Evolutionary conservation across 2,888 invertebrate species (phyloP).

Genomic region (Chymomyza fuscimana): DNA sequence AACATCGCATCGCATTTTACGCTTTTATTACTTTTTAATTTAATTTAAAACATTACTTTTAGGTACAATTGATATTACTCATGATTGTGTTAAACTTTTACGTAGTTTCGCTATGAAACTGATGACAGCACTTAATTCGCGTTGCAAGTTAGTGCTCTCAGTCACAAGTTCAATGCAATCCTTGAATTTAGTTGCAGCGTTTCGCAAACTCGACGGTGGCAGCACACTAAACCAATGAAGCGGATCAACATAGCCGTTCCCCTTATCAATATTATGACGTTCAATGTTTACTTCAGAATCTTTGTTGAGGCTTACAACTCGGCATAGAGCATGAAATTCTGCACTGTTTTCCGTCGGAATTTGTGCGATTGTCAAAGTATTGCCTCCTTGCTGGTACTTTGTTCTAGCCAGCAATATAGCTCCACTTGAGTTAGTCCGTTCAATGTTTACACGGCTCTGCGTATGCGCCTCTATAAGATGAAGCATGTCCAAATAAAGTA

Average conservation of each 20-base stretch:
- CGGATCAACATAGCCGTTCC: conserved; percentile 82
- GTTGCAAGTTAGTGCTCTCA: conserved; percentile 86
- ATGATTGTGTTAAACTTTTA: not conserved
- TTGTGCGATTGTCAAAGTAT: conserved; percentile 85
- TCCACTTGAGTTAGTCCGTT: conserved; percentile 85
- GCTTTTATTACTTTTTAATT: not conserved
- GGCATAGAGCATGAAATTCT: conserved; percentile 80
- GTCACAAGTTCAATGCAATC: conserved; percentile 84
- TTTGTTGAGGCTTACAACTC: conserved; percentile 78
- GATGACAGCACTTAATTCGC: conserved; percentile 80
- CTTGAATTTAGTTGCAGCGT: conserved; percentile 87
- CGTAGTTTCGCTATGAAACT: conserved; percentile 42
- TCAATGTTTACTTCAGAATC: conserved; percentile 77
- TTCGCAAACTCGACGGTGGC: conserved; percentile 88
- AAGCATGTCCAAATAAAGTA: conserved; percentile 85
- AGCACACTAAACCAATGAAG: conserved; percentile 93
- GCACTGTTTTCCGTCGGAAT: conserved; percentile 83
- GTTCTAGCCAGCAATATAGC: conserved; percentile 84
- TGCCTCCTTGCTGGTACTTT: conserved; percentile 89
- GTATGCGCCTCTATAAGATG: conserved; percentile 88
- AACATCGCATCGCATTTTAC: not conserved
- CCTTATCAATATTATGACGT: conserved; percentile 77
- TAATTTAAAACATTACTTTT: not conserved
- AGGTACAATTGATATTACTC: not conserved
- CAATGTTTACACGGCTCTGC: conserved; percentile 84